Percentiles rank a stretch among this genome's conserved stretches.
Evolutionary conservation across 35 echinoderm and acorn worm genomes (phyloP).

Genomic region (Apostichopus japonicus): DNA sequence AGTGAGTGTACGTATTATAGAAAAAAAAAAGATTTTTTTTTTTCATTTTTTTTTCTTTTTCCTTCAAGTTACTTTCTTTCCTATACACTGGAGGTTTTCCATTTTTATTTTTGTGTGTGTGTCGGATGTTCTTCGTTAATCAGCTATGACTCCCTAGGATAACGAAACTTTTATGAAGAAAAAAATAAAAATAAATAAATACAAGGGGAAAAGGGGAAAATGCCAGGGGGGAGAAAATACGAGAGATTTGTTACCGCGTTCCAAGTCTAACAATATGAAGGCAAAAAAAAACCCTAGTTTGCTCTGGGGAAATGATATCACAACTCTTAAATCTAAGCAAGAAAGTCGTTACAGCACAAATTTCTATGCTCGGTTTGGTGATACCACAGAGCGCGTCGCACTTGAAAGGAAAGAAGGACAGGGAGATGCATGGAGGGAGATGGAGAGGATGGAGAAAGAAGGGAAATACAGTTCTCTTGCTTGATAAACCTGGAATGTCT

Average conservation of each 20-base stretch:
- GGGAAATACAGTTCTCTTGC: too few relatives aligned
- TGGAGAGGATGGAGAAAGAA: too few relatives aligned
- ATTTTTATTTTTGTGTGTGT: background rate
- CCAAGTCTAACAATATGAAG: conserved; percentile 11
- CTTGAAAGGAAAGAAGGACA: background rate
- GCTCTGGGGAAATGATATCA: conserved; percentile 52
- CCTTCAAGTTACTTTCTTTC: background rate
- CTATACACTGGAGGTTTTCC: conserved; percentile 26
- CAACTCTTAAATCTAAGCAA: conserved; percentile 28
- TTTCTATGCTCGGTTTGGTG: background rate
- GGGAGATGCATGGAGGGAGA: too few relatives aligned
- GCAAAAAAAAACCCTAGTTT: background rate
- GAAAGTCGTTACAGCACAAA: conserved; percentile 42
- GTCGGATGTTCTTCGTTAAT: conserved; percentile 34
- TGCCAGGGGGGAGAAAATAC: conserved; percentile 40
- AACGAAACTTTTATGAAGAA: conserved; percentile 16
- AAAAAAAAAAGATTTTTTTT: background rate
- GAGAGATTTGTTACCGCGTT: conserved; percentile 37
- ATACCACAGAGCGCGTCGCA: background rate
- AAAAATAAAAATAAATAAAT: conserved; percentile 5
- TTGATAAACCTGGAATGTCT: too few relatives aligned
- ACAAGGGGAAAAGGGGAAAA: background rate
- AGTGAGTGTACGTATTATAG: background rate
- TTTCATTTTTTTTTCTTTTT: too few relatives aligned
- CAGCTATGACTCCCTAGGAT: conserved; percentile 12